phyloP scores from a whole-genome alignment of 2,797 vertebrate species.

The Hafferia zeledoni region DNA sequence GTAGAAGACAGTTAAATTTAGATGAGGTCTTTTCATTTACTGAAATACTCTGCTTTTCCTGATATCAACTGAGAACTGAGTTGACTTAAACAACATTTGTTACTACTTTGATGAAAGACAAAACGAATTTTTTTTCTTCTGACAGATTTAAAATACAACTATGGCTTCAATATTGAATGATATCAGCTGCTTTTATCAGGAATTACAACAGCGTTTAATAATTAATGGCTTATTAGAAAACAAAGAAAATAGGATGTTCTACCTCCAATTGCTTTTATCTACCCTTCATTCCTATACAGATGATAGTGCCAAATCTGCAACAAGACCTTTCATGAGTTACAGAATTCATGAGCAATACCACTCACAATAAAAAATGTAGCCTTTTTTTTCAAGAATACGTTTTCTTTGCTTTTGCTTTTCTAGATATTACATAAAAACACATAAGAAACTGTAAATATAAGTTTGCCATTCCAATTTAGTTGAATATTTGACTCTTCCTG shows the following conservation, averaged over 20 bases:
- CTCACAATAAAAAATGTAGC: not conserved
- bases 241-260: conserved; percentile 13
- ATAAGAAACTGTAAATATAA: not conserved
- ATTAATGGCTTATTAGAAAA: conserved; percentile 8
- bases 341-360: not conserved
- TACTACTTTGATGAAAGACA: not conserved
- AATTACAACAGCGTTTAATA: conserved; percentile 44
- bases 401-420: not conserved
- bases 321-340: not conserved
- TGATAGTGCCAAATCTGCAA: not conserved
- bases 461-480: not conserved
- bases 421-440: not conserved
- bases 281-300: not conserved
- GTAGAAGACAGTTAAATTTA: not conserved
- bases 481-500: not conserved
- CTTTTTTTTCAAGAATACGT: not conserved
- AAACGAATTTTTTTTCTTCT: not conserved
- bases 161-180: not conserved
- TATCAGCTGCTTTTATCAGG: conserved; percentile 21
- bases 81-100: not conserved
- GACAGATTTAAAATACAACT: not conserved
- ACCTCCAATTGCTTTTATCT: conserved; percentile 33
- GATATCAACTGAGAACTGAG: not conserved
- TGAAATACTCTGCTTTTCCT: not conserved
- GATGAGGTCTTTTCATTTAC: not conserved